Base-by-base conservation (phyloP, 2,113 vertebrate species). In the Zapornia atra region DNA sequence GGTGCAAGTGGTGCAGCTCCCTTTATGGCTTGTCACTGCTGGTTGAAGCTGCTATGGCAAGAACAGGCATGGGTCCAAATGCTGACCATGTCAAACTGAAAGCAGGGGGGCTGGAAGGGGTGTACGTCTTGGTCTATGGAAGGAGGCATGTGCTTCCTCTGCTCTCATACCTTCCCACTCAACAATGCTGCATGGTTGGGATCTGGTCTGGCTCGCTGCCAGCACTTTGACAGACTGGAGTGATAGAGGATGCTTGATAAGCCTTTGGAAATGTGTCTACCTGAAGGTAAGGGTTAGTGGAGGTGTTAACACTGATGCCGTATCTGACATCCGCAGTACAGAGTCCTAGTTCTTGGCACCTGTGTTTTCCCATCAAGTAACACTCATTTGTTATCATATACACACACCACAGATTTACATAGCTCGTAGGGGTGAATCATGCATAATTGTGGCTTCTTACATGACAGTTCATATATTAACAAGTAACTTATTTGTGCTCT, bases 381-480 rank as follows among this genome's bases (percentile, higher is more conserved):
- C 94, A 94, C 95, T 96, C 89, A 76, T 94, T 95, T 93, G 86
- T 96, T 96, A 94, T 96, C 93, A 82, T 79, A 89, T 82, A 77
- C 2, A 95, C 88, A 93, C 95, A 86, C 92, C 82, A 78, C 93
- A 86, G 88, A 92, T 91, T 94, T 94, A 91, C 89, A 94, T 93
- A 79, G 90, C 92, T 94, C 7, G 73, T 79, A 84, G 82, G 78
- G 95, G 82, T 96, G 94, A 96, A 91, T 97, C 96, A 96, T 95
- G 91, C 91, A 91, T 94, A 92, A 95, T 93, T 95, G 90, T 94
- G 94, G 94, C 96, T 95, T 96, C 89, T 94, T 92, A 88, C 88
- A 93, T 96, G 96, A 97, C 95, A 97, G 94, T 95, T 96, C 91
- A 78, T 95, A 92, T 84, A 94, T 96, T 95, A 96, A 91, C 76